Evolutionary conservation across 2,888 invertebrate genomes (phyloP), one percentile per base, ranked within the genome.

Genomic region (Diabrotica balteata): DNA sequence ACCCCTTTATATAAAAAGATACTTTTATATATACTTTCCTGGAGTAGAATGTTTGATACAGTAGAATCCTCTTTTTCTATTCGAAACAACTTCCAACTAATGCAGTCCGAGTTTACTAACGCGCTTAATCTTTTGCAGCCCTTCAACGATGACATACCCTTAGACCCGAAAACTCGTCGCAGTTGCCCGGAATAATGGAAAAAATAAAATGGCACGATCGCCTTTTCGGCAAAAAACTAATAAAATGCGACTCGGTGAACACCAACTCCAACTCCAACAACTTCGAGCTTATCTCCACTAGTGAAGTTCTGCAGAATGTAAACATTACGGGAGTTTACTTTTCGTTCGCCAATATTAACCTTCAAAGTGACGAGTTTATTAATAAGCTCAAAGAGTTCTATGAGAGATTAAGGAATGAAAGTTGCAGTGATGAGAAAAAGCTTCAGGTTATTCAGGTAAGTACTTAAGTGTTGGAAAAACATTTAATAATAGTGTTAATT

Each of bases 301-400:
- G 83, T 52, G 86, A 87, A 71, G 85, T 85, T 8, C 85, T 88
- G 2, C 84, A 85, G 50, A 85, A 85, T 1, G 86, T 85, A 9
- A 87, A 87, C 9, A 81, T 88, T 61, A 88, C 89, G 76, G 91
- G 90, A 45, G 86, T 91, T 72, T 91, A 91, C 80, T 91, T 91
- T 81, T 90, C 90, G 59, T 91, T 91, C 79, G 90, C 90, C 11
- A 90, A 91, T 76, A 88, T 90, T 70, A 90, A 89, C 80, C 87
- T 88, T 71, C 86, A 88, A 57, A 89, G 89, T 85, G 91, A 91
- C 79, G 91, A 91, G 78, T 90, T 90, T 72, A 88, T 90, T 11
- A 86, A 88, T 72, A 88, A 89, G 75, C 83, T 91, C 76, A 85
- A 87, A 72, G 88, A 89, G 68, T 84, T 91, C 47, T 90, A 87